phyloP scores from a whole-genome alignment of 2,797 vertebrate species.

The Picus viridis region DNA sequence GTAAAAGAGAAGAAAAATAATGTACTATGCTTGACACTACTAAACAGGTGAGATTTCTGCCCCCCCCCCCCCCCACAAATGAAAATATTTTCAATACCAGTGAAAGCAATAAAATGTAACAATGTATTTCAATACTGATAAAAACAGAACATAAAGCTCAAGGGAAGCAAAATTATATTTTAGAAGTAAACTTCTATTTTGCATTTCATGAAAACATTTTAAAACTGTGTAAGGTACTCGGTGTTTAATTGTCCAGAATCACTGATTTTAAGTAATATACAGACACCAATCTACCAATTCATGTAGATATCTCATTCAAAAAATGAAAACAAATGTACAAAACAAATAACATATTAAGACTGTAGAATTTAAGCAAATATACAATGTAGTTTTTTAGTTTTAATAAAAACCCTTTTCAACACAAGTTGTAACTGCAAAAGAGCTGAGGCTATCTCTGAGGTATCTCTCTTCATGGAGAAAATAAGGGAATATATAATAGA shows the following conservation, averaged over 20 bases:
- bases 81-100: not conserved
- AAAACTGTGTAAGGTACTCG: not conserved
- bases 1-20: not conserved
- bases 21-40: not conserved
- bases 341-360: not conserved
- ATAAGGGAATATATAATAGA: not conserved
- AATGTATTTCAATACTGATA: not conserved
- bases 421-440: not conserved
- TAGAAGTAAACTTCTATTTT: not conserved
- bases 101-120: not conserved
- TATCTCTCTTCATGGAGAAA: not conserved
- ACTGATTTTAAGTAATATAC: not conserved
- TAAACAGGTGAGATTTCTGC: not conserved
- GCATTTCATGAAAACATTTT: not conserved
- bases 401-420: not conserved
- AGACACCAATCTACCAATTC: too few species aligned
- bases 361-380: not conserved
- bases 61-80: not conserved
- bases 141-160: not conserved
- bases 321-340: not conserved
- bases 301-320: not conserved
- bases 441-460: not conserved
- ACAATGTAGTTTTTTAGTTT: not conserved
- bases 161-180: not conserved
- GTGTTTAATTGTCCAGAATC: not conserved